Conservation (phyloP, 2,113 vertebrate genomes). For the Glareola pratincola region DNA sequence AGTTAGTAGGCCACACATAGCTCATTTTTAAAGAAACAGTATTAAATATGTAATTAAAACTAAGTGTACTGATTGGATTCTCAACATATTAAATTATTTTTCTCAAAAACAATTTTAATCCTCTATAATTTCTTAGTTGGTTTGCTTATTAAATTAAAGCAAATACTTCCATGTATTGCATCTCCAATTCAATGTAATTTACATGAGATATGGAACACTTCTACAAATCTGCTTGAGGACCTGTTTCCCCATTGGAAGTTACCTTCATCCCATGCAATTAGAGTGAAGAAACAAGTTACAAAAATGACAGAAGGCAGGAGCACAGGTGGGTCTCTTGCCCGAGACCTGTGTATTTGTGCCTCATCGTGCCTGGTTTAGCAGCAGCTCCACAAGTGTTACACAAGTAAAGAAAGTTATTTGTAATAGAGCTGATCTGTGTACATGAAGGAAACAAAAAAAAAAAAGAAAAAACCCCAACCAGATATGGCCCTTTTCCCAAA, state of each 20-base stretch:
- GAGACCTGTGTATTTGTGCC: rapidly evolving
- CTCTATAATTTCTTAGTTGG: background rate
- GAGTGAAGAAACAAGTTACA: background rate
- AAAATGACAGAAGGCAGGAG: background rate
- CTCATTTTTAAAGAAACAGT: background rate
- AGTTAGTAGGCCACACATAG: background rate
- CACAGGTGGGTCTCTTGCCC: background rate
- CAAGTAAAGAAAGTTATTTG: background rate
- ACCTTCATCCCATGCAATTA: background rate
- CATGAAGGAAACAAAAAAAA: background rate
- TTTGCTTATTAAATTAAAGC: background rate
- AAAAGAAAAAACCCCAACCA: background rate
- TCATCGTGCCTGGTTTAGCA: rapidly evolving
- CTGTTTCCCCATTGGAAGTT: background rate
- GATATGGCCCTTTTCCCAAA: background rate
- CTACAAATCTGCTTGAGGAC: background rate
- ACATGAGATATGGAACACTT: background rate
- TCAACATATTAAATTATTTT: background rate
- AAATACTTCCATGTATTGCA: background rate
- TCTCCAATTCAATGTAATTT: background rate
- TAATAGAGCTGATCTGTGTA: background rate
- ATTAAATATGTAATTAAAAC: background rate
- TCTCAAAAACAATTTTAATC: background rate
- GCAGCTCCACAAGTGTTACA: background rate
- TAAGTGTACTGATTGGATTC: background rate